Percentiles rank a stretch among this genome's conserved stretches.
Evolutionary conservation across 1,140 invertebrate species (phyloP).

Genomic region (Drosophila novamexicana): DNA sequence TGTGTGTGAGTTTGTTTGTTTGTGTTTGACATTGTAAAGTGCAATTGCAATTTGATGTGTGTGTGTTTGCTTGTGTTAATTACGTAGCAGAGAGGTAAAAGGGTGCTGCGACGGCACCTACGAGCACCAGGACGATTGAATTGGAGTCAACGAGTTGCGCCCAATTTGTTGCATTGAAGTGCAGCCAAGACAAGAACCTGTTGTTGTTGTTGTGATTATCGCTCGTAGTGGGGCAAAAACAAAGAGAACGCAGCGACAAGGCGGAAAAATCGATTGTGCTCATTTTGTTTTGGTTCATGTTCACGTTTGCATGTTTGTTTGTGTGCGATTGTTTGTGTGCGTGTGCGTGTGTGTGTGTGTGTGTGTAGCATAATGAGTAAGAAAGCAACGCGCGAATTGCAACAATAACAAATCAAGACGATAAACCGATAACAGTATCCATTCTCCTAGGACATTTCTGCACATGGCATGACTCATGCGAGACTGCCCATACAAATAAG

Average conservation of each 20-base stretch:
- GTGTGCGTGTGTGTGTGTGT: constrained; percentile 5
- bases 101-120: constrained; percentile 20
- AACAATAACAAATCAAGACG: constrained; percentile 40
- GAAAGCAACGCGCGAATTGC: constrained; percentile 28
- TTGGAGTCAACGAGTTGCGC: constrained; percentile 39
- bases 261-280: constrained; percentile 79
- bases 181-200: constrained; percentile 51
- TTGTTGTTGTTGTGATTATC: constrained; percentile 58
- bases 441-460: constrained; percentile 27
- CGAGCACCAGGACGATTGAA: constrained; percentile 26
- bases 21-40: constrained; percentile 22
- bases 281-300: constrained; percentile 75
- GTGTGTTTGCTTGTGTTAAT: constrained; percentile 35
- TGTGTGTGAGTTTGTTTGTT: constrained; percentile 2
- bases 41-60: constrained; percentile 39
- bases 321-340: constrained; percentile 5
- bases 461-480: constrained; percentile 47
- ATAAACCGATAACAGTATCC: constrained; percentile 37
- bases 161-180: constrained; percentile 40
- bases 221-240: constrained; percentile 38
- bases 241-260: constrained; percentile 40
- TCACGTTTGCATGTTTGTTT: constrained; percentile 12
- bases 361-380: background rate
- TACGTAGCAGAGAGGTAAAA: constrained; percentile 31
- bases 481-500: constrained; percentile 42